phyloP scores from a whole-genome alignment of 2,113 vertebrate species.

The Apodemus speciosus region DNA sequence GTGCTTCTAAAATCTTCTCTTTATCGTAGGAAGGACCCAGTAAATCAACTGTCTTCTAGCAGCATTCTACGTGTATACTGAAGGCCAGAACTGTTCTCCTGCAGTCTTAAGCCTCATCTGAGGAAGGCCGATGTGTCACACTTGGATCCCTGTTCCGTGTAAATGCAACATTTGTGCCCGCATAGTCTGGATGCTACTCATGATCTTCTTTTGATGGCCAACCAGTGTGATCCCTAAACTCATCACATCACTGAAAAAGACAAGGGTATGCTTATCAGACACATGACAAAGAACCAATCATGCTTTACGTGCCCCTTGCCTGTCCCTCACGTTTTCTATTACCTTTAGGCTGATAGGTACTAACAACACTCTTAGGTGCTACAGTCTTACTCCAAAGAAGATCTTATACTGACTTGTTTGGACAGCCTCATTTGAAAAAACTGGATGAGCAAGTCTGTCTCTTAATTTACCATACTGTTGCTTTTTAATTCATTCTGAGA shows the following conservation, averaged over 20 bases:
- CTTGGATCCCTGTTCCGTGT: conserved; percentile 98
- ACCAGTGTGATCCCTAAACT: conserved; percentile 98
- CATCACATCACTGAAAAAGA: conserved; percentile 95
- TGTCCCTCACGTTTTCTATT: not conserved
- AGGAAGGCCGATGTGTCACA: conserved; percentile 90
- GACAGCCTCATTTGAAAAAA: not conserved
- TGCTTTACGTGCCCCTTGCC: conserved; percentile 60
- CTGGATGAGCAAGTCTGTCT: not conserved
- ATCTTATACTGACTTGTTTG: not conserved
- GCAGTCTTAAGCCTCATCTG: conserved; percentile 82
- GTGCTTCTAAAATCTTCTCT: conserved; percentile 89
- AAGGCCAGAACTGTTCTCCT: conserved; percentile 89
- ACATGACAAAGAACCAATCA: conserved; percentile 61
- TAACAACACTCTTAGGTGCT: not conserved
- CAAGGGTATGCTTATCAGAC: conserved; percentile 70
- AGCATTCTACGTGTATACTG: conserved; percentile 87
- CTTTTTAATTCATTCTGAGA: conserved; percentile 31
- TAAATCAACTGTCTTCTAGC: conserved; percentile 88
- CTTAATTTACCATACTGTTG: not conserved
- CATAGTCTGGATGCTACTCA: conserved; percentile 99
- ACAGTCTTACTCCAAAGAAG: not conserved
- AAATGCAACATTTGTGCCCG: conserved; percentile 98
- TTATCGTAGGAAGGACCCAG: conserved; percentile 87
- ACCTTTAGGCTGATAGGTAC: not conserved
- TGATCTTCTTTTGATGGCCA: conserved; percentile 99